These are phyloP conservation scores for Macrocentrus cingulum DNA, from an alignment of 1,140 invertebrate species.

Conservation along the genomic window DNA sequence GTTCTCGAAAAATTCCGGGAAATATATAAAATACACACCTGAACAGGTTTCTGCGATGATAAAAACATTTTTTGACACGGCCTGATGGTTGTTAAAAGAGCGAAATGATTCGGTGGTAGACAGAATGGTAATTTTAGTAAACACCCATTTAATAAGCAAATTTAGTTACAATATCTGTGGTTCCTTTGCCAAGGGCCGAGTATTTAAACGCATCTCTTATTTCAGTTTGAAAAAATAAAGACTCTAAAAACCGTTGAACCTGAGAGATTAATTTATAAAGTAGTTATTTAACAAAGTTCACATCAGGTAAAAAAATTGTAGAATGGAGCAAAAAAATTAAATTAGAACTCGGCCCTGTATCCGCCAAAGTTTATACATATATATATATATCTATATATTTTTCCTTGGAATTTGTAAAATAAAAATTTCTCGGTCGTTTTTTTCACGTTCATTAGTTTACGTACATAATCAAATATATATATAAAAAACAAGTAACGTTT, in stretches of 20 bases:
- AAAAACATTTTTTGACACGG: constrained; percentile 84
- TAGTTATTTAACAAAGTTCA: too few species aligned
- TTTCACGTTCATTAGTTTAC: constrained; percentile 18
- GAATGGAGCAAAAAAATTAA: too few species aligned
- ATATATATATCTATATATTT: too few species aligned
- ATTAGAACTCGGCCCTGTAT: constrained; percentile 7
- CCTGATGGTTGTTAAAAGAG: constrained; percentile 57
- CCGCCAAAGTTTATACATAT: too few species aligned
- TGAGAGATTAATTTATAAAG: constrained; percentile 7
- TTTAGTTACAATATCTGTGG: constrained; percentile 55
- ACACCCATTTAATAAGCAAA: constrained; percentile 60
- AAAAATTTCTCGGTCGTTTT: constrained; percentile 20
- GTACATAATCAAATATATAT: constrained; percentile 52
- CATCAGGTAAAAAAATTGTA: too few species aligned
- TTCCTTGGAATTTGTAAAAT: too few species aligned
- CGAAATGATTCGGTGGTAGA: constrained; percentile 26
- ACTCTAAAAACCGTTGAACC: neutral
- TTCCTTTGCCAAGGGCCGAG: constrained; percentile 17
- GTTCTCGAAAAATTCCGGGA: constrained; percentile 92
- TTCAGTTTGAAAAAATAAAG: neutral
- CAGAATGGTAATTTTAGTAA: constrained; percentile 49
- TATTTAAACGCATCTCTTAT: constrained; percentile 13
- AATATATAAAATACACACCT: constrained; percentile 91
- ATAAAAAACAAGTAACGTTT: constrained; percentile 55
- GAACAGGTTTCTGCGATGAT: constrained; percentile 78